Evolutionary conservation across 2,113 vertebrate species (phyloP).

Genomic region (Centrocercus urophasianus): DNA sequence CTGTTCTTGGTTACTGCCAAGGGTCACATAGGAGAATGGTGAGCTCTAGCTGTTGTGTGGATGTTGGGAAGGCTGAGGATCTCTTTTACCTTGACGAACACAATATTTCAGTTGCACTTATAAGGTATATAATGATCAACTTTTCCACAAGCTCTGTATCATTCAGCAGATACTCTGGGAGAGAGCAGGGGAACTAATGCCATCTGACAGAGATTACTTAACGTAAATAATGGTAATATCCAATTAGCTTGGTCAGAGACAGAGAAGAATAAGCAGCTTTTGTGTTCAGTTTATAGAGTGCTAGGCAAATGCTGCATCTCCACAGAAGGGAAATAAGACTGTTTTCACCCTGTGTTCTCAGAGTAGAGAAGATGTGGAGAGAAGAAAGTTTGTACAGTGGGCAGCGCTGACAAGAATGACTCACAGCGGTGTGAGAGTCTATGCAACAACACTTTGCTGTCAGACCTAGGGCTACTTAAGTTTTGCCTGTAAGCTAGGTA

Average conservation of each 20-base stretch:
- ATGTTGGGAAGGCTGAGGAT: neutral
- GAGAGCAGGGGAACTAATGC: constrained; percentile 10
- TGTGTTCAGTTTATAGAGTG: neutral
- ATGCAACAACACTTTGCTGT: neutral
- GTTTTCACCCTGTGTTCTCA: neutral
- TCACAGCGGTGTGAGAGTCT: neutral
- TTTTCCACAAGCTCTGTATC: neutral
- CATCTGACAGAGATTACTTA: constrained; percentile 36
- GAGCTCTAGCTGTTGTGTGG: neutral
- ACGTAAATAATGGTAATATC: neutral
- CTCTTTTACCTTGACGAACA: neutral
- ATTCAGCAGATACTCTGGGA: constrained; percentile 7
- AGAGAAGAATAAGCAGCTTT: constrained; percentile 20
- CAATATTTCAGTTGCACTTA: neutral
- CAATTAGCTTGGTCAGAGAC: constrained; percentile 1
- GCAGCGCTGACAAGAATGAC: neutral
- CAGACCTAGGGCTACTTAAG: neutral
- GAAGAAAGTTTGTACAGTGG: neutral
- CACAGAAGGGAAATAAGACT: neutral
- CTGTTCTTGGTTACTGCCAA: neutral
- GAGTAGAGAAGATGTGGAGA: neutral
- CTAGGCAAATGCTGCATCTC: constrained; percentile 16
- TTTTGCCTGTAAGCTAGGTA: neutral
- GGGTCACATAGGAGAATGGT: neutral
- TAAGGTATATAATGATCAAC: neutral